Evolutionary conservation across 2,797 vertebrate species (phyloP).

Genomic region (Tauraco hartlaubi): DNA sequence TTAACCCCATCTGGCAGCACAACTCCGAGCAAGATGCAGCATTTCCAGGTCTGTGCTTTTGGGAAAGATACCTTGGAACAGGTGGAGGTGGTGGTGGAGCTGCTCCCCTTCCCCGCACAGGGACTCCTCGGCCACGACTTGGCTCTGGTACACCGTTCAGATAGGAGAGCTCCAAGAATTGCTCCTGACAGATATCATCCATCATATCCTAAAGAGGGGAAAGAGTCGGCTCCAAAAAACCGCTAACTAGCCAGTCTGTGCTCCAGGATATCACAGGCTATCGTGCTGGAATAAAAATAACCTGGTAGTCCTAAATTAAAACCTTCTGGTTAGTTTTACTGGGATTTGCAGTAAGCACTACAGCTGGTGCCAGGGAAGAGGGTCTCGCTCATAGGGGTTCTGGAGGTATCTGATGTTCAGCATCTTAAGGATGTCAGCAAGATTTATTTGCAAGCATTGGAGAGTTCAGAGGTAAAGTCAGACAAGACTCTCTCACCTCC

Average conservation of each 20-base stretch:
- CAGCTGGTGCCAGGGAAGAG: not conserved
- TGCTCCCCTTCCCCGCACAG: constrained; percentile 90
- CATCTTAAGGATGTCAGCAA: not conserved
- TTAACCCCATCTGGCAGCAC: not conserved
- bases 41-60: not conserved
- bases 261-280: not conserved
- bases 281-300: not conserved
- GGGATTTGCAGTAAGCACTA: not conserved
- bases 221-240: not conserved
- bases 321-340: not conserved
- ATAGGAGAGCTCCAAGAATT: constrained; percentile 94
- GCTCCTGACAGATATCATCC: constrained; percentile 96
- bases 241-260: not conserved
- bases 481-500: not conserved
- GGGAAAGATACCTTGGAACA: constrained; percentile 86
- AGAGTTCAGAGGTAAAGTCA: not conserved
- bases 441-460: not conserved
- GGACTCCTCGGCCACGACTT: constrained; percentile 87
- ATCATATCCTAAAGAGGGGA: constrained; percentile 90
- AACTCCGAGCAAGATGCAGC: not conserved
- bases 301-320: accelerated
- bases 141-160: constrained; percentile 93
- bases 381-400: not conserved
- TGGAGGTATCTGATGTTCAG: not conserved
- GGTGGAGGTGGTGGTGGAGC: constrained; percentile 89